phyloP scores from a whole-genome alignment of 2,797 vertebrate genomes.

The Eulemur albifrons region DNA sequence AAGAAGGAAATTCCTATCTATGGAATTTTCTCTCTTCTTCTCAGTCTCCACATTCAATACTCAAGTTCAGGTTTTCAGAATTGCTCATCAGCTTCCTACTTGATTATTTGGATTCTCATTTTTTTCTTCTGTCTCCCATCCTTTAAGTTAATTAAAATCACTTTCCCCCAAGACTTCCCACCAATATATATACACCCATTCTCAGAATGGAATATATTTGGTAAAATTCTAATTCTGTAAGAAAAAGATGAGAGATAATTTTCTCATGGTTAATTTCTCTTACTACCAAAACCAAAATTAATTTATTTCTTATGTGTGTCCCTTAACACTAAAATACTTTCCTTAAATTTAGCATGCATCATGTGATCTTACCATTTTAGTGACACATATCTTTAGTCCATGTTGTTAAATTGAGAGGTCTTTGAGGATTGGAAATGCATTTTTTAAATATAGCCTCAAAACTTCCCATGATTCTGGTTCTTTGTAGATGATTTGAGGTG shows the following conservation, averaged over 20 bases:
- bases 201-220: background rate
- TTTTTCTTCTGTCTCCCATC: background rate
- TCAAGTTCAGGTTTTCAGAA: background rate
- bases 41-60: background rate
- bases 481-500: background rate
- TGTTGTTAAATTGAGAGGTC: background rate
- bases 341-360: background rate
- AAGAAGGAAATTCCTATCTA: background rate
- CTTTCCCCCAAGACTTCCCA: background rate
- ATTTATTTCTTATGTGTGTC: background rate
- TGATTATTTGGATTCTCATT: background rate
- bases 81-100: background rate
- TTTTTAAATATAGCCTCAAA: background rate
- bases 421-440: background rate
- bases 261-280: constrained; percentile 27
- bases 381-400: background rate
- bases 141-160: background rate
- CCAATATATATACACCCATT: background rate
- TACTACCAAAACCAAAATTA: background rate
- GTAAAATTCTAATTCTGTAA: background rate
- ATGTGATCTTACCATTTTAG: background rate
- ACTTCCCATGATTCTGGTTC: background rate
- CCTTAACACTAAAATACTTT: background rate
- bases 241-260: background rate
- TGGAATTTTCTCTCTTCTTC: background rate